phyloP scores from a whole-genome alignment of 2,797 vertebrate species.

The Chloroceryle inda region DNA sequence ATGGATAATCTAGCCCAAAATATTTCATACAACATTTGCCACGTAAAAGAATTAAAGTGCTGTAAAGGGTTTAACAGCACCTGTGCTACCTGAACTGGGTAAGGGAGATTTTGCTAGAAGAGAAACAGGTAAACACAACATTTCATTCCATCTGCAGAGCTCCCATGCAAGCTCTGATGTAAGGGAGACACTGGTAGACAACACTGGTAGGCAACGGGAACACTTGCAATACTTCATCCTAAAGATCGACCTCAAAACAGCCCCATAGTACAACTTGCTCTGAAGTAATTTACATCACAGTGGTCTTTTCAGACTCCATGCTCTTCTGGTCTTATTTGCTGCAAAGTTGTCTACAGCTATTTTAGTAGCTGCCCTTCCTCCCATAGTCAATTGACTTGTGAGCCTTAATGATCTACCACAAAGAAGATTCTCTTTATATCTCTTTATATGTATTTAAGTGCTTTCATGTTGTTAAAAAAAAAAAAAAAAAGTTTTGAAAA shows the following conservation, averaged over 20 bases:
- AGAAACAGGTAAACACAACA: background rate
- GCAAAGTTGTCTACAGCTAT: background rate
- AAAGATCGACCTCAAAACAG: background rate
- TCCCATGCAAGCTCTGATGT: background rate
- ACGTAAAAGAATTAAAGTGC: fast-evolving
- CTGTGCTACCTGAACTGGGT: background rate
- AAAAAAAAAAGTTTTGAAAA: background rate
- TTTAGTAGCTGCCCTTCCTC: background rate
- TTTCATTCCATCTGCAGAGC: background rate
- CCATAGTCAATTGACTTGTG: background rate
- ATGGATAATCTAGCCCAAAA: background rate
- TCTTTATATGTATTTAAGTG: background rate
- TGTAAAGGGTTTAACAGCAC: background rate
- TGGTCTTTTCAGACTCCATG: background rate
- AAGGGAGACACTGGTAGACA: background rate
- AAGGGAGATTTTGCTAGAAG: background rate
- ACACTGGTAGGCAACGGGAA: background rate
- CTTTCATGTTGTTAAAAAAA: background rate
- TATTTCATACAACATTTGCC: background rate
- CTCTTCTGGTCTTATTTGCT: background rate
- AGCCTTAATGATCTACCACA: background rate
- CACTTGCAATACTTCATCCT: background rate
- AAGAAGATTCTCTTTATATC: background rate
- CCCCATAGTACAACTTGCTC: background rate
- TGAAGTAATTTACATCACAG: background rate